Evolutionary conservation across 2,888 invertebrate species (phyloP).

Genomic region (Aphidius colemani): DNA sequence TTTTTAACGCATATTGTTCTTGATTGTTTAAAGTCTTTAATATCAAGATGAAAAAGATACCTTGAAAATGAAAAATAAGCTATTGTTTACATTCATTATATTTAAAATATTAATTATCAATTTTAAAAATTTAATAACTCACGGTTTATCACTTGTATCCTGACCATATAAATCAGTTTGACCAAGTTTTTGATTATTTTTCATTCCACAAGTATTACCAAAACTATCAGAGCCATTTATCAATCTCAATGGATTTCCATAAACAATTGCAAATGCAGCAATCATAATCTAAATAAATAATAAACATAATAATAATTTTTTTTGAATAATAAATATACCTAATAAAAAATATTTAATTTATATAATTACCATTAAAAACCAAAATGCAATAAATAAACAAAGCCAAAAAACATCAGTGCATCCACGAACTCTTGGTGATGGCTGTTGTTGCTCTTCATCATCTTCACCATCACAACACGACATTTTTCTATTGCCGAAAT

Average conservation of each 20-base stretch:
- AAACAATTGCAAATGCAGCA: conserved; percentile 85
- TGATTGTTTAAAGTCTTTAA: conserved; percentile 75
- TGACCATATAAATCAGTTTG: conserved; percentile 78
- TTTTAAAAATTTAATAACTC: conserved; percentile 36
- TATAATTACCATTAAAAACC: conserved; percentile 77
- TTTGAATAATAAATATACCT: background rate
- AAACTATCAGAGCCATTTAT: conserved; percentile 93
- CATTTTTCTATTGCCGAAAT: conserved; percentile 35
- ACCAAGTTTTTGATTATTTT: conserved; percentile 75
- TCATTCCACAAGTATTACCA: conserved; percentile 91
- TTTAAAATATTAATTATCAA: conserved; percentile 15
- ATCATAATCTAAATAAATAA: conserved; percentile 69
- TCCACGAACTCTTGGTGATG: conserved; percentile 67
- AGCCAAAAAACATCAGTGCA: conserved; percentile 87
- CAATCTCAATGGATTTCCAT: conserved; percentile 83
- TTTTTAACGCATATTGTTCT: conserved; percentile 87
- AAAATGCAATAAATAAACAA: conserved; percentile 77
- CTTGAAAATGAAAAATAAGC: conserved; percentile 48
- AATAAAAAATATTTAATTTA: conserved; percentile 2
- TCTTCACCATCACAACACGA: conserved; percentile 55
- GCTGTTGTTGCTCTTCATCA: conserved; percentile 51
- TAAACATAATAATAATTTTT: conserved; percentile 7
- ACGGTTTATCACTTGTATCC: conserved; percentile 77
- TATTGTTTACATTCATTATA: background rate
- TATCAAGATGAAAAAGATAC: conserved; percentile 83